phyloP scores from a whole-genome alignment of 2,888 invertebrate genomes.

The Drosophila monieri region DNA sequence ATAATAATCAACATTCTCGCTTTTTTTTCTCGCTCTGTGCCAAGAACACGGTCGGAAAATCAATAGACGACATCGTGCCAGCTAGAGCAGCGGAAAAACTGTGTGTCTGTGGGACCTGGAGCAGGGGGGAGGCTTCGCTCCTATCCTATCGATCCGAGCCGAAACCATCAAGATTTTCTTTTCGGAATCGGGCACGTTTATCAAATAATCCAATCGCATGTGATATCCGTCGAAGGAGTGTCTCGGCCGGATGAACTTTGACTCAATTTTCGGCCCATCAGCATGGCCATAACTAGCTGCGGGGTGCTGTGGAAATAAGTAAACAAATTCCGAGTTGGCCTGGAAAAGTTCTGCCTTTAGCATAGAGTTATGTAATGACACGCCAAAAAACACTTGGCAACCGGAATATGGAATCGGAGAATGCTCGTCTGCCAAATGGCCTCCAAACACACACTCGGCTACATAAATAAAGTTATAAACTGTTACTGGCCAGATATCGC shows the following conservation, averaged over 20 bases:
- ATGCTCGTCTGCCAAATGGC: conserved; percentile 1
- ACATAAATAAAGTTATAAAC: conserved; percentile 39
- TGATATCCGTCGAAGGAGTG: conserved; percentile 26
- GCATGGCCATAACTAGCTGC: conserved; percentile 7
- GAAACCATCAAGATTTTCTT: conserved; percentile 45
- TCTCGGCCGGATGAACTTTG: conserved; percentile 29
- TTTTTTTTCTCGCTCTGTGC: conserved; percentile 12
- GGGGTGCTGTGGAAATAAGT: conserved; percentile 37
- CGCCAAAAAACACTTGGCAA: conserved; percentile 57
- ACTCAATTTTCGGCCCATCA: conserved; percentile 41
- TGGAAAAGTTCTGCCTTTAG: conserved; percentile 45
- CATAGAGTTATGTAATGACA: conserved; percentile 66
- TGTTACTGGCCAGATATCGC: conserved; percentile 56
- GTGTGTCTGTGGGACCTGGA: conserved; percentile 41
- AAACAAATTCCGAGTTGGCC: conserved; percentile 51
- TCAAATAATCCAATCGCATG: conserved; percentile 37
- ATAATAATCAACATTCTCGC: neutral
- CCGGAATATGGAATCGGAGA: conserved; percentile 16
- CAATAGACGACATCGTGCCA: conserved; percentile 55
- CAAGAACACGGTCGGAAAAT: conserved; percentile 59
- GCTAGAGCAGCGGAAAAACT: conserved; percentile 46
- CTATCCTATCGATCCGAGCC: conserved; percentile 14
- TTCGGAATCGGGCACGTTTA: conserved; percentile 32
- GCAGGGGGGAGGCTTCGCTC: neutral
- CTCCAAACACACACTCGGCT: conserved; percentile 2